Percentiles rank a stretch among this genome's conserved stretches.
Conservation (phyloP, 2,888 invertebrate genomes). For the Drosophila helvetica region DNA sequence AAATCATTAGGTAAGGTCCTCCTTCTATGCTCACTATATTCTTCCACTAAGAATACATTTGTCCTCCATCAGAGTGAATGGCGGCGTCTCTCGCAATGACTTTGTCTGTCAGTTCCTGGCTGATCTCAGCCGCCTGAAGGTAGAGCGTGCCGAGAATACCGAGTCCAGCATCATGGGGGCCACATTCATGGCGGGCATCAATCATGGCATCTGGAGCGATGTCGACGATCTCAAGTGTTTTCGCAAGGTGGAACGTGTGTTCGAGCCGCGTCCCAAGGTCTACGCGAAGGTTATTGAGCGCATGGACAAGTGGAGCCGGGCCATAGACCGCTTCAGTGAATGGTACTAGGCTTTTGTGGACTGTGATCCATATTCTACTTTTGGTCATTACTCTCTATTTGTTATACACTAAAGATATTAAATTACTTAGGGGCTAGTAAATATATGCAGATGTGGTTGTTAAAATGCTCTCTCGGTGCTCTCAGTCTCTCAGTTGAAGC, state of each 20-base stretch:
- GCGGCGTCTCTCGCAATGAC: slow-evolving; percentile 97
- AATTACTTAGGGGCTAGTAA: slow-evolving; percentile 32
- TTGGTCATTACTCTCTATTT: slow-evolving; percentile 14
- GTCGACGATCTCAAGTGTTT: slow-evolving; percentile 87
- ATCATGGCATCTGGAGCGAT: slow-evolving; percentile 91
- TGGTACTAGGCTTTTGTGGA: slow-evolving; percentile 73
- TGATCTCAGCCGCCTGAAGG: slow-evolving; percentile 90
- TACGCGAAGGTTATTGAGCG: slow-evolving; percentile 53
- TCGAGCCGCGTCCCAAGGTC: slow-evolving; percentile 85
- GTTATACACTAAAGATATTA: slow-evolving; percentile 39
- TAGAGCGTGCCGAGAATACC: slow-evolving; percentile 89
- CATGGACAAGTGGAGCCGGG: slow-evolving; percentile 79
- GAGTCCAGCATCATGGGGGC: slow-evolving; percentile 95
- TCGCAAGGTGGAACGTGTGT: slow-evolving; percentile 86
- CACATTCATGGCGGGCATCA: slow-evolving; percentile 93
- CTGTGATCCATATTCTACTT: slow-evolving; percentile 6
- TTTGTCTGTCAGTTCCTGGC: slow-evolving; percentile 95
- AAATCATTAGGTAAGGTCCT: slow-evolving; percentile 86
- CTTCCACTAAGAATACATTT: not conserved
- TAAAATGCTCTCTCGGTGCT: slow-evolving; percentile 36
- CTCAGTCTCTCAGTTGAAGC: slow-evolving; percentile 84
- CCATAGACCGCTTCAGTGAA: slow-evolving; percentile 80
- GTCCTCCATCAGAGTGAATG: slow-evolving; percentile 89
- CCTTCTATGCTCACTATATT: not conserved
- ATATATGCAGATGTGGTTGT: not conserved